Evolutionary conservation across 2,888 invertebrate genomes (phyloP), one percentile per base, ranked within the genome.

Genomic region (Elaeidobius kamerunicus): DNA sequence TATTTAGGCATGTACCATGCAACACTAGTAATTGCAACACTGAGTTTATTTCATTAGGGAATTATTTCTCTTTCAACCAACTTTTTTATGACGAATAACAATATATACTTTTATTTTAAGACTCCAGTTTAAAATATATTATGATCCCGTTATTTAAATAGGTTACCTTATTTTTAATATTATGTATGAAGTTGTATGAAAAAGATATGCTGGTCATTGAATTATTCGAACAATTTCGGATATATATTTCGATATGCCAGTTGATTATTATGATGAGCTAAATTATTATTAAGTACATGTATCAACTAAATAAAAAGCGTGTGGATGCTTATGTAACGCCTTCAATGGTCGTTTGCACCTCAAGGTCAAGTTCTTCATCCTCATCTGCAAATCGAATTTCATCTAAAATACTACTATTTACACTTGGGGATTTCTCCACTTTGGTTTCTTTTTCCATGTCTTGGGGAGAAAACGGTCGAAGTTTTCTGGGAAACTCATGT

Each of bases 381-480:
- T 86, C 86, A 63, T 88, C 87, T 5, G 83, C 88, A 67, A 83
- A 88, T 64, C 79, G 83, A 40, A 87, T 81, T 60, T 85, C 85
- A 45, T 79, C 79, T 47, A 83, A 73, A 61, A 80, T 79, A 40
- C 78, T 75, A 58, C 79, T 76, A 63, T 80, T 80, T 9, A 82
- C 65, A 32, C 76, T 78, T 12, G 82, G 82, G 0, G 82, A 83
- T 66, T 86, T 86, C 62, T 84, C 82, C 0, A 79, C 77, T n/a
- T 76, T 78, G 1, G 81, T 84, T 43, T 86, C 81, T 63, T 86
- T 82, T 66, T 85, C 85, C 32, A 76, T 66, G 32, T 67, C 67
- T 28, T 64, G 63, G 19, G 55, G 56, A 14, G 59, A 56, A 17
- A 52, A 44, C 9, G 58, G 46, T 28, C 56, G 59, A 11, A 59